These are phyloP conservation scores for Toxotes jaculatrix DNA, from an alignment of 2,113 vertebrate genomes.

Conservation along the genomic window DNA sequence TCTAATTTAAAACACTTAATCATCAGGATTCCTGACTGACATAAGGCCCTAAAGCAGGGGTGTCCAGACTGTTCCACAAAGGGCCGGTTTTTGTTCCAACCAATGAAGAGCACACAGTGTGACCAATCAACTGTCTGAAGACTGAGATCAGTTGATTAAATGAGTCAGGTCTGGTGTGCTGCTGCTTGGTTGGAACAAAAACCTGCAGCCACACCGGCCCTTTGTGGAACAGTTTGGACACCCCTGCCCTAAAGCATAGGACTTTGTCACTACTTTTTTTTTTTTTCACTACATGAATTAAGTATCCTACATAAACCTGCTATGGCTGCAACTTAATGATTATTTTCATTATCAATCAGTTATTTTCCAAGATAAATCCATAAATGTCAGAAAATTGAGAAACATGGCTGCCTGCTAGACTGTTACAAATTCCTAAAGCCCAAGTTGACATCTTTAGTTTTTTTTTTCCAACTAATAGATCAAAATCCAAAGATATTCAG, in stretches of 20 bases:
- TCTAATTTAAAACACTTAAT: background rate
- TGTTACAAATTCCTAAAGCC: background rate
- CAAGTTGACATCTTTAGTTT: background rate
- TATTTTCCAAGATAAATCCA: background rate
- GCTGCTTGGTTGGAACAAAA: no score
- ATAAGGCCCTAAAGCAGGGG: background rate
- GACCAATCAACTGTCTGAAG: no score
- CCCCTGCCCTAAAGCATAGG: no score
- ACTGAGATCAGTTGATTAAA: no score
- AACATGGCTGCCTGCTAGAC: background rate
- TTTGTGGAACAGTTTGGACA: no score
- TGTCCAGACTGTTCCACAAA: no score
- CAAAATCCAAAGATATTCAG: background rate
- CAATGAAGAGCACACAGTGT: no score
- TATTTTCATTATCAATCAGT: background rate
- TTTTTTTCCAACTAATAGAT: background rate
- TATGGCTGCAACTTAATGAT: background rate
- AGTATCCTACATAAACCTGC: background rate
- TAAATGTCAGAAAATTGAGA: background rate
- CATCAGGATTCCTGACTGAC: background rate
- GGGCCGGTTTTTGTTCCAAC: no score
- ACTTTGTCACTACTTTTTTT: no score
- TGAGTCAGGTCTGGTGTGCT: no score
- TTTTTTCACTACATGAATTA: background rate
- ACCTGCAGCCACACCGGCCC: no score